Conservation (phyloP, 2,888 invertebrate species). For the Ethmia dodecea region DNA sequence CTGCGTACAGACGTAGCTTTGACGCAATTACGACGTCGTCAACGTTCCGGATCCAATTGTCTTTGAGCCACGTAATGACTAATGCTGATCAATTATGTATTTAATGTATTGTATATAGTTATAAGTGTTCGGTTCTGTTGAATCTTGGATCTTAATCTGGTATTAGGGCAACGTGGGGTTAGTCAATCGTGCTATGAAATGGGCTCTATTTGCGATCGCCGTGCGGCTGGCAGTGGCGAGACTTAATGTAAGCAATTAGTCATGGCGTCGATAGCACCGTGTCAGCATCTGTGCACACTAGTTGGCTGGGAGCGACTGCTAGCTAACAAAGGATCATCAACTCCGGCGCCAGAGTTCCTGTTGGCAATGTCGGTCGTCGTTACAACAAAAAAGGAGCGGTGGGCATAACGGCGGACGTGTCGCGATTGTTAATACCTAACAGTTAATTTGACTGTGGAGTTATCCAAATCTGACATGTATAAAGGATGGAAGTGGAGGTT, state of each 20-base stretch:
- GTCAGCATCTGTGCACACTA: conserved; percentile 46
- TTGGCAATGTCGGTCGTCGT: conserved; percentile 13
- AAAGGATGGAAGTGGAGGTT: not conserved
- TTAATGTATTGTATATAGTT: no score
- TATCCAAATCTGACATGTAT: not conserved
- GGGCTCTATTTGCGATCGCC: conserved; percentile 60
- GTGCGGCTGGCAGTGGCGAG: conserved; percentile 40
- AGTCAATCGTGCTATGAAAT: conserved; percentile 61
- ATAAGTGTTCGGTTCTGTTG: no score
- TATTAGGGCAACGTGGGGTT: conserved; percentile 56
- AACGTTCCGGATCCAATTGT: conserved; percentile 27
- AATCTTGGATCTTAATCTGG: conserved; percentile 19
- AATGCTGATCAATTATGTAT: conserved; percentile 26
- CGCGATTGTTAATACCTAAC: conserved; percentile 28
- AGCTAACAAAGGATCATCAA: conserved; percentile 22
- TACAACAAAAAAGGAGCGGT: conserved; percentile 22
- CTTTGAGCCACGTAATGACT: conserved; percentile 27
- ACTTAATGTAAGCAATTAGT: conserved; percentile 69
- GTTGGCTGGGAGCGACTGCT: conserved; percentile 33
- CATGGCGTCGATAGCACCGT: conserved; percentile 52
- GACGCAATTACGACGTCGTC: conserved; percentile 36
- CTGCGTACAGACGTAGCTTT: conserved; percentile 28
- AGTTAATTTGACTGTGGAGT: not conserved
- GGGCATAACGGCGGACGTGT: conserved; percentile 35
- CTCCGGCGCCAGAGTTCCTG: not conserved